phyloP scores from a whole-genome alignment of 2,113 vertebrate species.

The Danio rerio region DNA sequence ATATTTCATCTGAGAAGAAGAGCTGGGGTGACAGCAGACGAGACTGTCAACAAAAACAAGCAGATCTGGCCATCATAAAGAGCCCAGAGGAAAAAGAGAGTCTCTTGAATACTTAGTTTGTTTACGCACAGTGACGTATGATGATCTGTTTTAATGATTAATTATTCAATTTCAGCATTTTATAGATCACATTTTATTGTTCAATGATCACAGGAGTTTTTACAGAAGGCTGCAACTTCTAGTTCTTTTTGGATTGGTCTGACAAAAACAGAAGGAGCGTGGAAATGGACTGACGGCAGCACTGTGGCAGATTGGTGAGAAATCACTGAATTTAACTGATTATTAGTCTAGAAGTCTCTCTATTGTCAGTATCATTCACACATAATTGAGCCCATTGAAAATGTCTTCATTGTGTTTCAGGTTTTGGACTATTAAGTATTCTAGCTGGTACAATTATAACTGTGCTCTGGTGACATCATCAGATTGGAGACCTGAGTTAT shows the following conservation, averaged over 20 bases:
- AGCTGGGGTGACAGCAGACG: not conserved
- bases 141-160: not conserved
- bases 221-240: not conserved
- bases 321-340: not conserved
- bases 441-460: fast-evolving
- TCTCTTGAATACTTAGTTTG: too few species aligned
- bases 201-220: not conserved
- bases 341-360: not conserved
- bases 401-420: not conserved
- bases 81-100: not conserved
- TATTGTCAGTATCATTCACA: not conserved
- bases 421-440: not conserved
- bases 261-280: not conserved
- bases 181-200: not conserved
- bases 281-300: conserved; percentile 1
- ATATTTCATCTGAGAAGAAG: not conserved
- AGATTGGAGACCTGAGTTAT: not conserved
- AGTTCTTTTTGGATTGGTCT: not conserved
- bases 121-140: not conserved
- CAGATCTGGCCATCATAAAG: conserved; percentile 11
- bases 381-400: not conserved
- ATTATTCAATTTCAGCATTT: not conserved
- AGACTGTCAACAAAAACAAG: not conserved
- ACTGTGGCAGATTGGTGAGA: not conserved
- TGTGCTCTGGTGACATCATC: not conserved